Evolutionary conservation across 2,888 invertebrate species (phyloP), one percentile per base, ranked within the genome.

Genomic region (Melinopterus prodromus): DNA sequence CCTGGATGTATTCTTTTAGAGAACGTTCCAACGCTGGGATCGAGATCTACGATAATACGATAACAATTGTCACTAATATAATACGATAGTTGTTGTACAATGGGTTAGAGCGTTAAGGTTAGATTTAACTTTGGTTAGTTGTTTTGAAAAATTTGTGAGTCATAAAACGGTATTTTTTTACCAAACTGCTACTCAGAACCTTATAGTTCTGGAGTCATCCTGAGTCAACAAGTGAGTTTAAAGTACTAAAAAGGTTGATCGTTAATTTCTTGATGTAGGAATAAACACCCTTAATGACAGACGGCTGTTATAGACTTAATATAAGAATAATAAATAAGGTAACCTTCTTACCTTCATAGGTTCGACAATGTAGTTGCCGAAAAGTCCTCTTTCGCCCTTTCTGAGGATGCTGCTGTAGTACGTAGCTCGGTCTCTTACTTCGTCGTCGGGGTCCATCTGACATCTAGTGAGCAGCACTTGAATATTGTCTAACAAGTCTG

Each of bases 361-460:
- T 85, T 95, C 94, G 76, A 95, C 91, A 37, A 96, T 95, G 88
- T 94, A 97, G 86, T 94, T 94, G 83, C 95, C 95, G 84, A 94
- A 94, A 16, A 97, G 88, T 75, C 93, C 91, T 79, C 92, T 91
- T 85, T 95, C 94, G 72, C 92, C 92, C 0, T 93, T 92, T 82
- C 93, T 93, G 35, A 99, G 91, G 82, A 99, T 94, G 70, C 94
- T 93, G 86, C 96, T 95, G 90, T 98, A 99, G 89, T 98, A 99
- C 0, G 99, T 98, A 9, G 99, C 99, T 71, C 99, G 92, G 90
- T 99, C 99, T 53, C 99, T 92, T 0, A 99, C 99, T 91, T 99
- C 99, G 89, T 99, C 99, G 88, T 99, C 99, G 0, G 96, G 95
- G 88, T 99, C 99, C 91, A 99, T 92, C 88, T 98, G 96, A 86